These are phyloP conservation scores for Tetramorium parvispinum DNA, from an alignment of 1,140 invertebrate species.

Conservation along the genomic window DNA sequence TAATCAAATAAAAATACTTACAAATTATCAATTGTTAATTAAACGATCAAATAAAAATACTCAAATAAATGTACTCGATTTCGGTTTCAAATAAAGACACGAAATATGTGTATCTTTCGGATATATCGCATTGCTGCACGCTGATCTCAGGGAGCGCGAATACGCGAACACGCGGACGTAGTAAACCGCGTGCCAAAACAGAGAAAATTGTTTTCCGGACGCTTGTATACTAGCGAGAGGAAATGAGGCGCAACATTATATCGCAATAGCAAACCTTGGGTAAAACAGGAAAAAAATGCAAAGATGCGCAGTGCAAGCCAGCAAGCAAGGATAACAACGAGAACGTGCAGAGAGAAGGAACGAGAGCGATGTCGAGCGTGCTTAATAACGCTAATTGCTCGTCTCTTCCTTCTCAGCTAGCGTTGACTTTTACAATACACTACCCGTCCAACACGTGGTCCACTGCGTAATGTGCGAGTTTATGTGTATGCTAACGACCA, in stretches of 20 bases:
- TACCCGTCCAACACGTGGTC: slow-evolving; percentile 1
- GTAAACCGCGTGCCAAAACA: neutral
- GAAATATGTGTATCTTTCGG: too few species aligned
- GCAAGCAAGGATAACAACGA: slow-evolving; percentile 15
- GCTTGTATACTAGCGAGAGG: neutral
- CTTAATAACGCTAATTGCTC: slow-evolving; percentile 72
- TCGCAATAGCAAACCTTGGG: slow-evolving; percentile 5
- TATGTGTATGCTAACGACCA: slow-evolving; percentile 41
- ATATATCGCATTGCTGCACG: neutral
- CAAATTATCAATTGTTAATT: too few species aligned
- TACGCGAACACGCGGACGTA: neutral
- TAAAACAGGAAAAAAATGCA: slow-evolving; percentile 14
- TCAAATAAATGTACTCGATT: too few species aligned
- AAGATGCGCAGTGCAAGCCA: neutral
- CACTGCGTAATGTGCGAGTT: neutral
- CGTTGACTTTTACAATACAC: slow-evolving; percentile 69
- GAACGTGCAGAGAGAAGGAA: slow-evolving; percentile 39
- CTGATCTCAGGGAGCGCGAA: neutral
- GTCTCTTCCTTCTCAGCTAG: slow-evolving; percentile 49
- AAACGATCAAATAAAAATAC: too few species aligned
- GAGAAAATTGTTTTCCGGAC: slow-evolving; percentile 16
- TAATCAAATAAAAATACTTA: neutral
- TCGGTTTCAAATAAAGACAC: too few species aligned
- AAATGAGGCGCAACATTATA: slow-evolving; percentile 35
- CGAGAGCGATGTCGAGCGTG: slow-evolving; percentile 54